Base-by-base conservation (phyloP, 1,140 invertebrate genomes). In the Ceratina japonica region DNA sequence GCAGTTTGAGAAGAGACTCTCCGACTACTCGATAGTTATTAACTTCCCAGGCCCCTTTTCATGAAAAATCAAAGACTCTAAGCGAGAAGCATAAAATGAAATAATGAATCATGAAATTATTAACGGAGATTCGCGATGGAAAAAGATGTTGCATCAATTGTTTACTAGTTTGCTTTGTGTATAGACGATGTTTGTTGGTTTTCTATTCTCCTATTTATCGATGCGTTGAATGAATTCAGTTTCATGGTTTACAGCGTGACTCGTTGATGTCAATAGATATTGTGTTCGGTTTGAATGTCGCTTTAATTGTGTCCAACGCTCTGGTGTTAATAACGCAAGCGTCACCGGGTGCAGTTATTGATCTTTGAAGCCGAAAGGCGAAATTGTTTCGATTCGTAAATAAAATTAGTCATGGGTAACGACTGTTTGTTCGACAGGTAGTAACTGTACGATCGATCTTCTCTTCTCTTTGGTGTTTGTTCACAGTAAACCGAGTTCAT, bases 271-370 rank as follows among this genome's bases (percentile, higher is more conserved):
- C 52, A 16, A 68, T 73, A 69, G 77, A 71, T 69, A 73, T 15
- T 76, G 51, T 56, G 18, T 75, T 79, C 64, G 58, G 58, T 82
- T 20, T 86, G 70, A 79, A 75, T 85, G 83, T 79, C 27, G 83
- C 83, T 85, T 85, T 75, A 72, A 84, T 78, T 69, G 83, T 84
- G 16, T 51, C 73, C 75, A 80, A 49, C 62, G 66, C 20, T 69
- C 51, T 24, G 16, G 56, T 72, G 59, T 24, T 44, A 61, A 27
- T 37, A 27, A 63, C 51, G 63, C 51, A 51, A 51, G 73, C 22
- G 54, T 31, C 7, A 3, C 24, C n/a, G 65, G 22, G 65, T 70
- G 69, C 79, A 75, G 52, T 75, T 83, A 63, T 84, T 54, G 24
- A 37, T 74, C 76, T 13, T 58, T 10, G 18, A 44, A 3, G 2